Evolutionary conservation across 2,888 invertebrate genomes (phyloP).

Genomic region (Sesia apiformis): DNA sequence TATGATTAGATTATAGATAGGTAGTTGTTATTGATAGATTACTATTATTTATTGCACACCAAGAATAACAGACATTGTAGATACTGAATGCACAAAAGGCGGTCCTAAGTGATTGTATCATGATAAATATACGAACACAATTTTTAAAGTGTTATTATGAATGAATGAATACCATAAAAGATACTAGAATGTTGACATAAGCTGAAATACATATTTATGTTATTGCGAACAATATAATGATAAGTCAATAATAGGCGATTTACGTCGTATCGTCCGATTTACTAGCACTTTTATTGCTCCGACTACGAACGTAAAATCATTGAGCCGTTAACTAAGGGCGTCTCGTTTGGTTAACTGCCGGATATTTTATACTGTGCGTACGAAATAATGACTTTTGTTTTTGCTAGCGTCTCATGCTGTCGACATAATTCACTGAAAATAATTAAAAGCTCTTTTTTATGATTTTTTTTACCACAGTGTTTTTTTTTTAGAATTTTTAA

Average conservation of each 20-base stretch:
- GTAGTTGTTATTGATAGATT: too few species aligned
- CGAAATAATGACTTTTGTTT: neutral
- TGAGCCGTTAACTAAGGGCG: neutral
- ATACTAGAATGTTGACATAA: neutral
- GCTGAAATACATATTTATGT: neutral
- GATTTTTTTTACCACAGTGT: too few species aligned
- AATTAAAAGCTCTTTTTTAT: too few species aligned
- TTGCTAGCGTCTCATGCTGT: neutral
- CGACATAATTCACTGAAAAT: too few species aligned
- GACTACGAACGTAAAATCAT: neutral
- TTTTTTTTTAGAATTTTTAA: neutral
- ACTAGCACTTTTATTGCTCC: neutral
- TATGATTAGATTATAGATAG: too few species aligned
- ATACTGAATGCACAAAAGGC: too few species aligned
- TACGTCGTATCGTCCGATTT: neutral
- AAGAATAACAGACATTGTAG: too few species aligned
- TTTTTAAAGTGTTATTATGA: too few species aligned
- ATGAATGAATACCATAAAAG: neutral
- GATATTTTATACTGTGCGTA: neutral
- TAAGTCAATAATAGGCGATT: neutral
- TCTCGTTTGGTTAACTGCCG: neutral
- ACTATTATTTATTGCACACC: too few species aligned
- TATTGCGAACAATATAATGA: slow-evolving; percentile 1
- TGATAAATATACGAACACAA: too few species aligned
- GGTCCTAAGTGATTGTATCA: too few species aligned